A percentile compares a stretch with the other conserved stretches of the same genome.
These are phyloP conservation scores for Clusia tigrina DNA, from an alignment of 2,888 invertebrate species.

Conservation along the genomic window DNA sequence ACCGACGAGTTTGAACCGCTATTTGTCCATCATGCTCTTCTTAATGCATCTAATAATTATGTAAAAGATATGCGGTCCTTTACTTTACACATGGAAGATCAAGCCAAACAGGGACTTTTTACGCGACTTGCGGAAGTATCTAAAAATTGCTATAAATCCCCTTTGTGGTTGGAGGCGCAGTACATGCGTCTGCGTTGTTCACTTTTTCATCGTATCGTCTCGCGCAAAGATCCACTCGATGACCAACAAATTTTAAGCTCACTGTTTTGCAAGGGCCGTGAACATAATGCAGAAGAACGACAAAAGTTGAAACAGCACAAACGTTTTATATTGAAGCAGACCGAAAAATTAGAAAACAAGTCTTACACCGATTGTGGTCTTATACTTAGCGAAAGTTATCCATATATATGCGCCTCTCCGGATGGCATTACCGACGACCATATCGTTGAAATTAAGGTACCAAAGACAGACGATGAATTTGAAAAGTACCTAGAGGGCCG, in stretches of 20 bases:
- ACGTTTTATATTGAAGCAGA: constrained; percentile 62
- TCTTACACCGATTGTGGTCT: constrained; percentile 60
- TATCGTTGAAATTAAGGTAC: constrained; percentile 63
- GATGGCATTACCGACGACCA: constrained; percentile 64
- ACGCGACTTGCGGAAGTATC: constrained; percentile 55
- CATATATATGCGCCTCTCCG: constrained; percentile 59
- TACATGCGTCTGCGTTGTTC: constrained; percentile 62
- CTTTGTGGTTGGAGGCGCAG: constrained; percentile 60
- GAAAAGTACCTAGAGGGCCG: constrained; percentile 61
- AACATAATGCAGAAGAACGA: constrained; percentile 52
- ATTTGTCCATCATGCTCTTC: constrained; percentile 58
- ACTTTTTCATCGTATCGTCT: constrained; percentile 57
- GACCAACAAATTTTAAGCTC: constrained; percentile 57
- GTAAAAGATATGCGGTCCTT: constrained; percentile 55
- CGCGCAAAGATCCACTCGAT: constrained; percentile 53
- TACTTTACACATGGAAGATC: constrained; percentile 57
- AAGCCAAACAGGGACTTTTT: constrained; percentile 54
- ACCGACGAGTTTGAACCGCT: constrained; percentile 60
- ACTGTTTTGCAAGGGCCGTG: constrained; percentile 60
- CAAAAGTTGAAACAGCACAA: constrained; percentile 62
- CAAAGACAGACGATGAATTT: constrained; percentile 64
- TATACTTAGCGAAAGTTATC: constrained; percentile 57
- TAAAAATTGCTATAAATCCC: constrained; percentile 55
- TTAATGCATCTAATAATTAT: constrained; percentile 54
- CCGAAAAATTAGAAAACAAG: constrained; percentile 62